A percentile compares a stretch with the other conserved stretches of the same genome.
Evolutionary conservation across 1,140 invertebrate genomes (phyloP).

Genomic region (Anadara kagoshimensis): DNA sequence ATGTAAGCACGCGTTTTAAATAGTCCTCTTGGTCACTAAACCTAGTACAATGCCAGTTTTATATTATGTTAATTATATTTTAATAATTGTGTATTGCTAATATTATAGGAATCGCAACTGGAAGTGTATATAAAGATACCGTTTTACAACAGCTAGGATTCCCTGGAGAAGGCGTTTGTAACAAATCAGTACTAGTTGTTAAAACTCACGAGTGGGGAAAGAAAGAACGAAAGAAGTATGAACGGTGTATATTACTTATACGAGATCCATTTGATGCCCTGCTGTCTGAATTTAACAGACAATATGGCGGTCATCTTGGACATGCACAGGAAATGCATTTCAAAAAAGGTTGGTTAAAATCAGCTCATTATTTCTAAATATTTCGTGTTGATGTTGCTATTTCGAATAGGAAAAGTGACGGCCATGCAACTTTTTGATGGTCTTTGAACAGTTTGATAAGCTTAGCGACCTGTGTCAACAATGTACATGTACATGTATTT

Average conservation of each 20-base stretch:
- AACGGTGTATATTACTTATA: slow-evolving; percentile 46
- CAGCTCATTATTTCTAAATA: too few relatives aligned
- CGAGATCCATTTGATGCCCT: slow-evolving; percentile 54
- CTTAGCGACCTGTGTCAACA: too few relatives aligned
- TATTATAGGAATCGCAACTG: slow-evolving; percentile 75
- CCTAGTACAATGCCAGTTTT: too few relatives aligned
- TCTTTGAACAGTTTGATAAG: too few relatives aligned
- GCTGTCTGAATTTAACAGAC: slow-evolving; percentile 80
- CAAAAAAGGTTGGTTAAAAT: slow-evolving; percentile 28
- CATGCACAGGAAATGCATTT: slow-evolving; percentile 75
- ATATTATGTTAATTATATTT: too few relatives aligned
- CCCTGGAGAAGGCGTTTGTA: slow-evolving; percentile 84
- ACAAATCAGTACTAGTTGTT: slow-evolving; percentile 84
- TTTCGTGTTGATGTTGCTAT: too few relatives aligned
- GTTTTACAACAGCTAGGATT: slow-evolving; percentile 84
- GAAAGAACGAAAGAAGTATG: slow-evolving; percentile 37
- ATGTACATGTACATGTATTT: too few relatives aligned
- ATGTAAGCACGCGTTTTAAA: too few relatives aligned
- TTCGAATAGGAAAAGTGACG: too few relatives aligned
- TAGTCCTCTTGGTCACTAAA: too few relatives aligned
- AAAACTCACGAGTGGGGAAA: slow-evolving; percentile 87
- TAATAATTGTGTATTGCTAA: not conserved
- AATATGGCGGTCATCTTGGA: slow-evolving; percentile 82
- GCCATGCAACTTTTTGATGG: too few relatives aligned
- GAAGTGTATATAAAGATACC: slow-evolving; percentile 79